phyloP scores from a whole-genome alignment of 2,113 vertebrate species.

The Speoplatyrhinus poulsoni region DNA sequence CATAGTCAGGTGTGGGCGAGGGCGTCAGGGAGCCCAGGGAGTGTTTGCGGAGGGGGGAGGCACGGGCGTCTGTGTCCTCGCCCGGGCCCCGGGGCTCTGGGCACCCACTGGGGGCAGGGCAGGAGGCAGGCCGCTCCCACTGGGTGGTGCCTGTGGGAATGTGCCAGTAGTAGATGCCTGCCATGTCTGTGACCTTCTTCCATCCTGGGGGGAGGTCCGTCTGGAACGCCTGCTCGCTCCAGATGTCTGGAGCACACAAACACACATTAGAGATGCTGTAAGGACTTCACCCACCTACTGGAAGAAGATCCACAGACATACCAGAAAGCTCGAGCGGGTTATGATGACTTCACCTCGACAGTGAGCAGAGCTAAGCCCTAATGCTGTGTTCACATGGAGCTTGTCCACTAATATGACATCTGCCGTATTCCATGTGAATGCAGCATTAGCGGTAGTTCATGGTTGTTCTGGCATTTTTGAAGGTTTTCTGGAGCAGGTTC shows the following conservation, averaged over 20 bases:
- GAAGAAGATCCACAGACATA: no score
- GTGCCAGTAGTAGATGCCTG: slow-evolving; percentile 97
- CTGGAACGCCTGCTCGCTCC: slow-evolving; percentile 94
- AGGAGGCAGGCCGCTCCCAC: slow-evolving; percentile 88
- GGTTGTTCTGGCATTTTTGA: no score
- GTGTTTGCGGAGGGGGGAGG: slow-evolving; percentile 74
- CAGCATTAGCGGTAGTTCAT: no score
- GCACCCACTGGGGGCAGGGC: slow-evolving; percentile 72
- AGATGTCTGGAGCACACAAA: slow-evolving; percentile 82
- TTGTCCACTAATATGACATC: no score
- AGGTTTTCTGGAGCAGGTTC: no score
- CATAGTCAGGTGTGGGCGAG: slow-evolving; percentile 90
- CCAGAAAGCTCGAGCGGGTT: no score
- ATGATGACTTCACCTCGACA: no score
- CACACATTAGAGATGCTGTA: not conserved
- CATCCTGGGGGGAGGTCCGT: slow-evolving; percentile 96
- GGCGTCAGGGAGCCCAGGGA: slow-evolving; percentile 88
- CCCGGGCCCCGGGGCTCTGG: slow-evolving; percentile 31
- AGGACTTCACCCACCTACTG: not conserved
- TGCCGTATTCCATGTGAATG: no score
- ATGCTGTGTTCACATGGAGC: no score
- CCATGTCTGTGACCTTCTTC: slow-evolving; percentile 94
- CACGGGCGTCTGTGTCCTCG: slow-evolving; percentile 20
- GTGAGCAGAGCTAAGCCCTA: no score
- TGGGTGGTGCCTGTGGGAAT: slow-evolving; percentile 97